Percentiles rank a stretch among this genome's conserved stretches.
phyloP scores from a whole-genome alignment of 2,113 vertebrate species.

The Marmota monax region DNA sequence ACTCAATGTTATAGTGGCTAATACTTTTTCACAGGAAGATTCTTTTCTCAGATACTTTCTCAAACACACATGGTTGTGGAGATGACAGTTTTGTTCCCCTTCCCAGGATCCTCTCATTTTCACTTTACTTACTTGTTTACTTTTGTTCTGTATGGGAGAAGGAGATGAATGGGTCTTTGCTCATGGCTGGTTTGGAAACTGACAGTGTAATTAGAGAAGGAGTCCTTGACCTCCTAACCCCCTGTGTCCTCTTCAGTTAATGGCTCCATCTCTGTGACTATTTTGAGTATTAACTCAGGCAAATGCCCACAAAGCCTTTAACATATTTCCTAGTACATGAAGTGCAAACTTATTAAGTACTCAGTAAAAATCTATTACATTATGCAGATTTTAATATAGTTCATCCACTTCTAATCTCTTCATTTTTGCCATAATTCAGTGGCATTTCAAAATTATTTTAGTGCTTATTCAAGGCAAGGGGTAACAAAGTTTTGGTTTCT shows the following conservation, averaged over 20 bases:
- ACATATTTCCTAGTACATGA: neutral
- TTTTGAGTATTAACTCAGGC: neutral
- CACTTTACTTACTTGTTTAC: too few species aligned
- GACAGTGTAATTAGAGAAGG: neutral
- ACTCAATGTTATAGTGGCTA: rapidly evolving
- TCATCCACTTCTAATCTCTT: neutral
- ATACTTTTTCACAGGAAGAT: neutral
- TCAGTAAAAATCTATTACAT: neutral
- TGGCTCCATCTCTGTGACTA: neutral
- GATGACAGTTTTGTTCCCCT: neutral
- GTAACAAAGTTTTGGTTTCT: too few species aligned
- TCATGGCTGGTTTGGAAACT: neutral
- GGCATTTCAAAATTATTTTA: neutral
- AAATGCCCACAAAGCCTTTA: neutral
- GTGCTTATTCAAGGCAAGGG: neutral
- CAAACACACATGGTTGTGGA: neutral
- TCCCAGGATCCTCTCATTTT: neutral
- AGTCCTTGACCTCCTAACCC: neutral
- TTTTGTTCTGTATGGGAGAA: neutral
- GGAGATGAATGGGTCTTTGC: too few species aligned
- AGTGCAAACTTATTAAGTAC: neutral
- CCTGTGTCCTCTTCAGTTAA: neutral
- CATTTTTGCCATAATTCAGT: neutral
- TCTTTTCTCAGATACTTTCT: neutral
- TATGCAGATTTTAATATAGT: neutral